Conservation (phyloP, 2,113 vertebrate species). For the Typhlomys cinereus region DNA sequence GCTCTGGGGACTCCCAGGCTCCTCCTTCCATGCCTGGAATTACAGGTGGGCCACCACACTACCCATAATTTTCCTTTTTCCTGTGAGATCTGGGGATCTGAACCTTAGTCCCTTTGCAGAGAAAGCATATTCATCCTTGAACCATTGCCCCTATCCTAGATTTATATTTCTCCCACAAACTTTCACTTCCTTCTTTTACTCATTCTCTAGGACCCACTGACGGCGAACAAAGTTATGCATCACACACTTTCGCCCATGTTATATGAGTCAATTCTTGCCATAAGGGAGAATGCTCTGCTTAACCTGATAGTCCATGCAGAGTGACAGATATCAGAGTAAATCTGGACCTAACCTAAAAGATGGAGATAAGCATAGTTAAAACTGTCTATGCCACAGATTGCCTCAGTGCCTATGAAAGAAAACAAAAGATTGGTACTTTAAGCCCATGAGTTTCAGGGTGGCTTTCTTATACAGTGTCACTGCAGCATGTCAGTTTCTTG, state of each 20-base stretch:
- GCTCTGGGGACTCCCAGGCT: too few relatives aligned
- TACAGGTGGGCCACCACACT: too few relatives aligned
- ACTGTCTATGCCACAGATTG: not conserved
- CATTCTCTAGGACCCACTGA: not conserved
- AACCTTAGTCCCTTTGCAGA: too few relatives aligned
- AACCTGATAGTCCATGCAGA: not conserved
- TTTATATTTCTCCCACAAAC: too few relatives aligned
- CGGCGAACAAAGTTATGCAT: not conserved
- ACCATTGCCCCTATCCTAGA: too few relatives aligned
- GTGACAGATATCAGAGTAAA: not conserved
- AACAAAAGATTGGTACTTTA: not conserved
- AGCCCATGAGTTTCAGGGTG: not conserved
- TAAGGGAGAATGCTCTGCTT: not conserved
- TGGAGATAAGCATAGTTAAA: not conserved
- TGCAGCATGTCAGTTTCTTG: not conserved
- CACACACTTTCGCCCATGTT: rapidly evolving
- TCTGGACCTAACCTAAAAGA: not conserved
- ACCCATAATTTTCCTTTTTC: too few relatives aligned
- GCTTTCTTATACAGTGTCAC: not conserved
- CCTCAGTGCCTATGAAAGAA: not conserved
- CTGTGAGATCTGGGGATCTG: too few relatives aligned
- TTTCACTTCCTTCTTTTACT: not conserved
- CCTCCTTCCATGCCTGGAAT: too few relatives aligned
- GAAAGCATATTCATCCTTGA: too few relatives aligned
- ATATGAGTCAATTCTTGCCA: rapidly evolving